phyloP scores from a whole-genome alignment of 2,797 vertebrate species.

The Rhinophrynus dorsalis region DNA sequence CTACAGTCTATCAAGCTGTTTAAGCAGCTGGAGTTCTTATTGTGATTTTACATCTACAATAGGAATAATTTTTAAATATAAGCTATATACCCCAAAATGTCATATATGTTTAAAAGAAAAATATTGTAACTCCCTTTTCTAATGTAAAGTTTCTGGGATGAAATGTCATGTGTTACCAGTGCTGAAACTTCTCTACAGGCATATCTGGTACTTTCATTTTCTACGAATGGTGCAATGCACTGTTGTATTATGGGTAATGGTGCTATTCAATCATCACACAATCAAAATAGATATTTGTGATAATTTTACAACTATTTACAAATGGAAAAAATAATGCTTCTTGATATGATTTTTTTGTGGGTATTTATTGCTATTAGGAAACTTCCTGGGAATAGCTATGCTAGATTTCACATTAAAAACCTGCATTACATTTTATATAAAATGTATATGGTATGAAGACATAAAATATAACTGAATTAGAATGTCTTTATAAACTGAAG shows the following conservation, averaged over 20 bases:
- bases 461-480: too few relatives aligned
- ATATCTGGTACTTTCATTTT: constrained; percentile 24
- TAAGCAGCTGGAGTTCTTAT: constrained; percentile 65
- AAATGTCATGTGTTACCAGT: constrained; percentile 44
- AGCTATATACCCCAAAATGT: constrained; percentile 53
- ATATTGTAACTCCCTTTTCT: constrained; percentile 44
- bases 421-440: too few relatives aligned
- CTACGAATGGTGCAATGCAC: background rate
- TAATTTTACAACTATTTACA: too few relatives aligned
- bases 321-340: too few relatives aligned
- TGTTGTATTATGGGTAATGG: constrained; percentile 1
- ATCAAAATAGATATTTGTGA: too few relatives aligned
- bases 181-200: constrained; percentile 16
- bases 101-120: constrained; percentile 48
- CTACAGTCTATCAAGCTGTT: constrained; percentile 70
- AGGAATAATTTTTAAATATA: constrained; percentile 64
- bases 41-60: constrained; percentile 49
- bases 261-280: too few relatives aligned
- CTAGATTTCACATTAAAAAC: too few relatives aligned
- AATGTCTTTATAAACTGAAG: too few relatives aligned
- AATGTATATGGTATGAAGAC: too few relatives aligned
- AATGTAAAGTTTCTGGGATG: constrained; percentile 41
- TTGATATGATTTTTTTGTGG: too few relatives aligned
- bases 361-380: too few relatives aligned
- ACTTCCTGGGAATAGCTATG: too few relatives aligned